A percentile compares a stretch with the other conserved stretches of the same genome.
These are phyloP conservation scores for Eledone cirrhosa DNA, from an alignment of 2,888 invertebrate species.

Conservation along the genomic window DNA sequence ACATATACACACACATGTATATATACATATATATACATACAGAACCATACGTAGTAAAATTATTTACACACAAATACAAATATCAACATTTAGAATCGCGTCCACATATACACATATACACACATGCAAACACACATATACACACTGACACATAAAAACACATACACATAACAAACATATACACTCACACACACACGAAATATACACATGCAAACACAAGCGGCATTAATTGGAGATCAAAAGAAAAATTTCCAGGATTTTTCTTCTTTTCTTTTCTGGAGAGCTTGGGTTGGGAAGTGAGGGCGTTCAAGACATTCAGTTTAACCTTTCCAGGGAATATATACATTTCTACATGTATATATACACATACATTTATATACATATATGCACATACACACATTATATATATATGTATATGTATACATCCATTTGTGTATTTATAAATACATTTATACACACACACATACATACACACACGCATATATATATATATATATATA, in stretches of 20 bases:
- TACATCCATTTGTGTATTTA: too few relatives aligned
- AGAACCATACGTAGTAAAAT: too few relatives aligned
- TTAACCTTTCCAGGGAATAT: neutral
- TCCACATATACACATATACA: neutral
- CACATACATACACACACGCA: neutral
- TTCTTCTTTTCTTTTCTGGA: neutral
- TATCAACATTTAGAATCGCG: neutral
- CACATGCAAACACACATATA: neutral
- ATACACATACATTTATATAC: too few relatives aligned
- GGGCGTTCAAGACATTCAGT: neutral
- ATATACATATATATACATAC: neutral
- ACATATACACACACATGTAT: neutral
- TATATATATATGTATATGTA: too few relatives aligned
- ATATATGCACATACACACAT: too few relatives aligned
- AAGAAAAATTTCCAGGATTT: neutral
- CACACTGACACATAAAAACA: neutral
- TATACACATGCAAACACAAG: too few relatives aligned
- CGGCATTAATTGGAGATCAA: too few relatives aligned
- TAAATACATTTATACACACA: neutral
- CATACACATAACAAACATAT: too few relatives aligned
- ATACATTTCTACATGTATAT: too few relatives aligned
- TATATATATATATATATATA: neutral
- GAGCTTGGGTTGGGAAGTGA: too few relatives aligned
- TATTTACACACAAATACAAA: too few relatives aligned
- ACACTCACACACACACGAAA: too few relatives aligned